Base-by-base conservation (phyloP, 2,797 vertebrate species). In the Sphaeramia orbicularis region DNA sequence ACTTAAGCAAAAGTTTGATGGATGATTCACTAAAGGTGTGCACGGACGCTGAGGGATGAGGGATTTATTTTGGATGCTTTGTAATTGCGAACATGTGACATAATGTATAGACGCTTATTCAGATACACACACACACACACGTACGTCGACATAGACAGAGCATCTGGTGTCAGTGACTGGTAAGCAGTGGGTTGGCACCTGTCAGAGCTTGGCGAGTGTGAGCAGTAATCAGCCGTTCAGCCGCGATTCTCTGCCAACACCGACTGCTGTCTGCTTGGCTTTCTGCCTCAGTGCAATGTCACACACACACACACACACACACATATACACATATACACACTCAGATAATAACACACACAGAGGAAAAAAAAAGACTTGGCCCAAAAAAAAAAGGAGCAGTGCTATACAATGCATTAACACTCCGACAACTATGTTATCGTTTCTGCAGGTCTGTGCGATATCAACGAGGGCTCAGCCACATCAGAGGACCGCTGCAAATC, bases 401-500 rank as follows among this genome's bases (percentile, higher is more conserved):
- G 13, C 11, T 13, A n/a, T 0, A n/a, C 1, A 7, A 11, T 47
- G 10, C 32, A 12, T 37, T 0, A 49, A 43, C 10, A 21, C 4
- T 42, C 40, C 2, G 24, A 60, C 3, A 66, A 13, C 14, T 47
- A 2, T 64, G 10, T 47, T 19, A 45, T 76, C 35, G 92, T 76
- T 89, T 82, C 73, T 92, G 86, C 95, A 93, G 98, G 98, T 89
- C 94, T 99, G 10, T 98, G 96, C 65, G 97, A 99, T 78, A 99
- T 99, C 80, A 99, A 94, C 53, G 98, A 99, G 89, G 95, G 96
- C 63, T 95, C 96, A 0, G 76, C 94, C 42, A 95, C 96, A 41
- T 96, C 96, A 68, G 98, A 99, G 69, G 98, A 99, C 84, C 96
- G 96, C 86, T 99, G 98, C 95, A 99, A 99, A 83, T 99, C 98